These are phyloP conservation scores for Theropithecus gelada DNA, from an alignment of 2,113 vertebrate species.

Conservation along the genomic window DNA sequence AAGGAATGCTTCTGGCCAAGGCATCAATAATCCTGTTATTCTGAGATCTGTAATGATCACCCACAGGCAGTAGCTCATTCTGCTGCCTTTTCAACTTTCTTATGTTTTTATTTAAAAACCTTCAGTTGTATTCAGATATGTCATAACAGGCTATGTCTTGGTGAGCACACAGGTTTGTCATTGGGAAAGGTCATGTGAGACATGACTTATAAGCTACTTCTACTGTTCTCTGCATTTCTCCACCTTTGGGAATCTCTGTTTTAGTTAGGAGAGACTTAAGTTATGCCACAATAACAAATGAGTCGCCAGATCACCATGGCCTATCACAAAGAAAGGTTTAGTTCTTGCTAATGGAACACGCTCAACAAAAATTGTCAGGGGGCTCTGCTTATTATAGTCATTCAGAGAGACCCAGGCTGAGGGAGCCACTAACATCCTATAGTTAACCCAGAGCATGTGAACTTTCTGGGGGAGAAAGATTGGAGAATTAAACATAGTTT, in stretches of 20 bases:
- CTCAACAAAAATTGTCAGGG: background rate
- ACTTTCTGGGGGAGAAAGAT: background rate
- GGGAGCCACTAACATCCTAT: background rate
- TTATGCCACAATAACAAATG: constrained; percentile 45
- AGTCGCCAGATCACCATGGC: background rate
- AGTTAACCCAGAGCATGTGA: background rate
- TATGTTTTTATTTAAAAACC: constrained; percentile 61
- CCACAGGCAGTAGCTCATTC: background rate
- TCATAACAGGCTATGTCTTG: background rate
- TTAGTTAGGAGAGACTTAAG: constrained; percentile 9
- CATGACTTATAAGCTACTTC: background rate
- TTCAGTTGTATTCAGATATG: constrained; percentile 49
- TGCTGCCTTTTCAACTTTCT: constrained; percentile 24
- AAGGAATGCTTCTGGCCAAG: constrained; percentile 27
- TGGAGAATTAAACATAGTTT: background rate
- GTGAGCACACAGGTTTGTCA: background rate
- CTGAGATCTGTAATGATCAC: constrained; percentile 48
- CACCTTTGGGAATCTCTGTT: background rate
- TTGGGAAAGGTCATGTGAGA: constrained; percentile 20
- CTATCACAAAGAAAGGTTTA: background rate
- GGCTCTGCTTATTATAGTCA: background rate
- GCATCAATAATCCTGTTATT: constrained; percentile 59
- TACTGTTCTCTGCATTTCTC: background rate
- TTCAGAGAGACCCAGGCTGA: background rate
- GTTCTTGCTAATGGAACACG: background rate